phyloP scores from a whole-genome alignment of 2,888 invertebrate genomes.

The Pristionchus japonicus region DNA sequence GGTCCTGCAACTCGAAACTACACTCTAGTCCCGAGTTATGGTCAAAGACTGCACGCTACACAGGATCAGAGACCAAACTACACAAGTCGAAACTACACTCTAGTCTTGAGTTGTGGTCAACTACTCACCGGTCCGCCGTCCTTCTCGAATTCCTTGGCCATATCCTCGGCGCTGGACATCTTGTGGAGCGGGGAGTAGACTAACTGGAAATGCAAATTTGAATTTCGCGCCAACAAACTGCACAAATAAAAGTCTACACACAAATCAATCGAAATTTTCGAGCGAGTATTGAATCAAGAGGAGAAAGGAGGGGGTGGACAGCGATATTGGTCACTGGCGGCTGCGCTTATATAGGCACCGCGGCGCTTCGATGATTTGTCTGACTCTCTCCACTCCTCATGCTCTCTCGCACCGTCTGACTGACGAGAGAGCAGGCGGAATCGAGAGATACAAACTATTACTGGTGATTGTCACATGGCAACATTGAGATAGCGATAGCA shows the following conservation, averaged over 20 bases:
- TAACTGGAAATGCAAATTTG: slow-evolving; percentile 5
- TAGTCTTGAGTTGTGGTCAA: not conserved
- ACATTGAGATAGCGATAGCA: not conserved
- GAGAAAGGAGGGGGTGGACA: not conserved
- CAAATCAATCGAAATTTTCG: not conserved
- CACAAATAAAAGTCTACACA: not conserved
- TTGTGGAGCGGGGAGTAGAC: slow-evolving; percentile 16
- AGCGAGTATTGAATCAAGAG: not conserved
- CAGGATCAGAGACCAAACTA: not conserved
- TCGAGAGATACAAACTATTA: no score
- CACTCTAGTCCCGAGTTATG: not conserved
- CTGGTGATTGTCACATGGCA: slow-evolving; percentile 7
- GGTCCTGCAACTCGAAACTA: slow-evolving; percentile 10
- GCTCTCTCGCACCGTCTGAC: no score
- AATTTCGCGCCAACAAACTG: not conserved
- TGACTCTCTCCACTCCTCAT: no score
- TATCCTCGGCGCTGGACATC: slow-evolving; percentile 64
- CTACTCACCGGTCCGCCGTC: slow-evolving; percentile 63
- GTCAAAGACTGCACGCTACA: slow-evolving; percentile 35
- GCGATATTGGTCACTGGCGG: not conserved
- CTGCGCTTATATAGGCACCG: not conserved
- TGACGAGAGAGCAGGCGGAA: no score
- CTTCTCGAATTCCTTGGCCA: slow-evolving; percentile 69
- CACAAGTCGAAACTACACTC: not conserved
- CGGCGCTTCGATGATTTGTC: no score